A percentile compares a stretch with the other conserved stretches of the same genome.
These are phyloP conservation scores for Chironomus riparius DNA, from an alignment of 2,888 invertebrate species.

Conservation along the genomic window DNA sequence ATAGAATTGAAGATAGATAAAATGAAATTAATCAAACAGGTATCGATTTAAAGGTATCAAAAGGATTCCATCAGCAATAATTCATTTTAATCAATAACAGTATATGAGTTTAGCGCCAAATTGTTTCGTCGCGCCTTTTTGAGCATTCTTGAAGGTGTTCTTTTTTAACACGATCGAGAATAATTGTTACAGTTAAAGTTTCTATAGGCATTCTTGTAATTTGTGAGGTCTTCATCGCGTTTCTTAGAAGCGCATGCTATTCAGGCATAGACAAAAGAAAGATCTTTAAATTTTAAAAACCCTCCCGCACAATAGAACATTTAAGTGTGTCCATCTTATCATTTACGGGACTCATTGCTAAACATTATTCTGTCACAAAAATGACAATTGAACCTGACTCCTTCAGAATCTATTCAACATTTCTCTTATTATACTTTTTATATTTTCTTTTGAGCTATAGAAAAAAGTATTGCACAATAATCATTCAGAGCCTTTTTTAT, in stretches of 20 bases:
- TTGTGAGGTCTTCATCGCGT: slow-evolving; percentile 21
- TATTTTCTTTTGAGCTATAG: not conserved
- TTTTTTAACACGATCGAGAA: not conserved
- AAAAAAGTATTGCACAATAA: not conserved
- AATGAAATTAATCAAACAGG: slow-evolving; percentile 22
- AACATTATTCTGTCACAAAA: slow-evolving; percentile 16
- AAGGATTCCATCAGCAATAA: slow-evolving; percentile 11
- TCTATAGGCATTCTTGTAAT: not conserved
- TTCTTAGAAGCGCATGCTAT: not conserved
- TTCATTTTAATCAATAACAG: slow-evolving; percentile 19
- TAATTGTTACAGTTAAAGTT: no score
- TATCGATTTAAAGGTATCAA: not conserved
- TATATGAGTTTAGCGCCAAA: slow-evolving; percentile 2
- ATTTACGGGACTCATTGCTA: not conserved
- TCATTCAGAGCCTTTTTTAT: no score
- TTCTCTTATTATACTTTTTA: not conserved
- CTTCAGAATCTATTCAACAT: not conserved
- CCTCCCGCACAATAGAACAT: not conserved
- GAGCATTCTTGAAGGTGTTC: not conserved
- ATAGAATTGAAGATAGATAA: not conserved
- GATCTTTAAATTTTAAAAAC: slow-evolving; percentile 1
- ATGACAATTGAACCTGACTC: slow-evolving; percentile 17
- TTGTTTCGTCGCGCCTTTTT: not conserved
- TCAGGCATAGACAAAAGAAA: not conserved
- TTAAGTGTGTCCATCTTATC: slow-evolving; percentile 19